Evolutionary conservation across 2,113 vertebrate genomes (phyloP).

Genomic region (Periophthalmodon schlosseri): DNA sequence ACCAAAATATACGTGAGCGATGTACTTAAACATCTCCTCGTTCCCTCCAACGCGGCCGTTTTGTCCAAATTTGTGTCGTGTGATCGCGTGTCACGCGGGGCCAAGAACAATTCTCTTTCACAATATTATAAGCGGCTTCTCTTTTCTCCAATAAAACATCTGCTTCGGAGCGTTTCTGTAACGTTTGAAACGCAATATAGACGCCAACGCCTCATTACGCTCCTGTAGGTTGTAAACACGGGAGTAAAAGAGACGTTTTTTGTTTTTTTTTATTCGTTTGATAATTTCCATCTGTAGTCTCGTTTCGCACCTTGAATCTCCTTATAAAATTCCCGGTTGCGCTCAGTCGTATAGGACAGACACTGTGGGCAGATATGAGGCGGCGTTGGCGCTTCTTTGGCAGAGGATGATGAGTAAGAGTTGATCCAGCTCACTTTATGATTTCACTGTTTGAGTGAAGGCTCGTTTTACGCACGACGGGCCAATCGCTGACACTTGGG

Average conservation of each 20-base stretch:
- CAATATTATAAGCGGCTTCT: too few species aligned
- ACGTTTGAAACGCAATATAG: constrained; percentile 1
- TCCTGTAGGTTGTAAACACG: not conserved
- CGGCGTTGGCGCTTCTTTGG: not conserved
- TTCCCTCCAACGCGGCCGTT: too few species aligned
- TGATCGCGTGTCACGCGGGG: too few species aligned
- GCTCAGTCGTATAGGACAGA: not conserved
- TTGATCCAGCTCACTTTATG: constrained; percentile 13
- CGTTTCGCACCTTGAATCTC: not conserved
- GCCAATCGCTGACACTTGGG: not conserved
- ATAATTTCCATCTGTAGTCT: constrained; percentile 11
- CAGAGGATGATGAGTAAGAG: constrained; percentile 22
- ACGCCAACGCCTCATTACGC: not conserved
- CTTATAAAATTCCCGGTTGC: not conserved
- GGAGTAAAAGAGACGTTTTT: not conserved
- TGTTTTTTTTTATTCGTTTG: constrained; percentile 3
- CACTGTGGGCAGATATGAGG: not conserved
- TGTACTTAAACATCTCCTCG: too few species aligned
- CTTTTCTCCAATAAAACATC: not conserved
- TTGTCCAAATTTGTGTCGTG: too few species aligned
- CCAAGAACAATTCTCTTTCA: not conserved
- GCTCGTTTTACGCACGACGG: constrained; percentile 9
- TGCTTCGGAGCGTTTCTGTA: not conserved
- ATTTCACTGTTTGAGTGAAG: constrained; percentile 13
- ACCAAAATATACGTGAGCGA: too few species aligned